These are phyloP conservation scores for Cryptus armator DNA, from an alignment of 2,888 invertebrate species.

Conservation along the genomic window DNA sequence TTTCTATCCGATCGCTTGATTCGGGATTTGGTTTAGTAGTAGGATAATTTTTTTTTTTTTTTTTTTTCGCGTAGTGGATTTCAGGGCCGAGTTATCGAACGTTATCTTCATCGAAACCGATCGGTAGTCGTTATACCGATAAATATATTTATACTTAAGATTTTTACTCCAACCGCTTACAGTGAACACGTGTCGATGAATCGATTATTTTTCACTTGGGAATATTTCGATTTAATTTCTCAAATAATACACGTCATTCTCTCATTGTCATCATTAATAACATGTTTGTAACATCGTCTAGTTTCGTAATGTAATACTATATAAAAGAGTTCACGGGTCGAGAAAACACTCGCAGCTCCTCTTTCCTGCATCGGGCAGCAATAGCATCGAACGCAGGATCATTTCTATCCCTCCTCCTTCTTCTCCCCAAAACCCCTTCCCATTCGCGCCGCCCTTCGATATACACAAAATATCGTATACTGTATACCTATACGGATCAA, in stretches of 20 bases:
- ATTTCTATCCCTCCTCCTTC: conserved; percentile 22
- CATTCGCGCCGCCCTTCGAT: conserved; percentile 31
- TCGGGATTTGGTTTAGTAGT: not conserved
- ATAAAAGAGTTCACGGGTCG: conserved; percentile 65
- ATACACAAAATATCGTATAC: conserved; percentile 47
- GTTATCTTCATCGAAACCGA: no score
- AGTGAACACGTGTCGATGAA: no score
- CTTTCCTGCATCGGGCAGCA: conserved; percentile 56
- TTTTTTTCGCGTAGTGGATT: not conserved
- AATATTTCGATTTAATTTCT: conserved; percentile 11
- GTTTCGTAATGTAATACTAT: not conserved
- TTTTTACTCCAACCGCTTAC: no score
- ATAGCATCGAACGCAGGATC: conserved; percentile 52
- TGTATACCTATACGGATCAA: conserved; percentile 65
- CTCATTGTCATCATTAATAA: conserved; percentile 58
- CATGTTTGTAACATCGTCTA: conserved; percentile 46
- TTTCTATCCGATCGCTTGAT: not conserved
- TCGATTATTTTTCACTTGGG: not conserved
- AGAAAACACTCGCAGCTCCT: conserved; percentile 65
- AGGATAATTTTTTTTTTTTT: no score
- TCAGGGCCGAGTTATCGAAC: no score
- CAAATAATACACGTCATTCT: conserved; percentile 26
- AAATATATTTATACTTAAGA: no score
- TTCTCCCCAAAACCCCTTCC: not conserved
- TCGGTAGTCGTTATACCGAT: no score